Conservation (phyloP, 2,113 vertebrate genomes). For the Andinoacara biseriatus region DNA sequence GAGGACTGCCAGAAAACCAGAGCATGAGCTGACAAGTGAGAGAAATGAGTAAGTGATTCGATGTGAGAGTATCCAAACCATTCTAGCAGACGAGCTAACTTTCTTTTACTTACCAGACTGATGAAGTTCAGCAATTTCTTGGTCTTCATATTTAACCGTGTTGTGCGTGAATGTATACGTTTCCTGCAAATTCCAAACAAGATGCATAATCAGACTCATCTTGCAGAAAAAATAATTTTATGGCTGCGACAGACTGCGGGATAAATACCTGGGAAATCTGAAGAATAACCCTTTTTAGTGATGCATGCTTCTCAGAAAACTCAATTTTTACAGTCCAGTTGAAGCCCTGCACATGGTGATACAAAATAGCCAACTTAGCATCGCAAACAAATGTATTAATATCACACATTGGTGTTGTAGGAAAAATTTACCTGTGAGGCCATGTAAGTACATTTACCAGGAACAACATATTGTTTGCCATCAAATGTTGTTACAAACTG, state of each 20-base stretch:
- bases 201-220: neutral
- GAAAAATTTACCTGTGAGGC: slow-evolving; percentile 61
- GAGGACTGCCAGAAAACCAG: slow-evolving; percentile 81
- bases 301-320: slow-evolving; percentile 30
- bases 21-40: slow-evolving; percentile 57
- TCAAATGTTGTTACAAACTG: slow-evolving; percentile 77
- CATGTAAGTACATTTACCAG: slow-evolving; percentile 72
- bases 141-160: slow-evolving; percentile 39
- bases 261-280: slow-evolving; percentile 63
- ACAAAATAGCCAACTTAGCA: neutral
- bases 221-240: neutral
- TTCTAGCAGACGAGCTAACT: rapidly evolving
- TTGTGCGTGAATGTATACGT: slow-evolving; percentile 65
- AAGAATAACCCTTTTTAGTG: slow-evolving; percentile 45
- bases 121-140: slow-evolving; percentile 66
- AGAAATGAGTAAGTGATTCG: neutral
- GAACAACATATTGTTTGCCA: slow-evolving; percentile 73
- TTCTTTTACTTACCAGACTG: slow-evolving; percentile 66
- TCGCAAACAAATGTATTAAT: neutral
- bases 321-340: slow-evolving; percentile 63
- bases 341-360: slow-evolving; percentile 27
- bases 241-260: neutral
- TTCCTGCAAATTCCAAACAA: slow-evolving; percentile 53
- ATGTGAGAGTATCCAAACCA: rapidly evolving
- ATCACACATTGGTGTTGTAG: neutral